phyloP scores from a whole-genome alignment of 64 coral and sea anemone species.

The Porites lutea region DNA sequence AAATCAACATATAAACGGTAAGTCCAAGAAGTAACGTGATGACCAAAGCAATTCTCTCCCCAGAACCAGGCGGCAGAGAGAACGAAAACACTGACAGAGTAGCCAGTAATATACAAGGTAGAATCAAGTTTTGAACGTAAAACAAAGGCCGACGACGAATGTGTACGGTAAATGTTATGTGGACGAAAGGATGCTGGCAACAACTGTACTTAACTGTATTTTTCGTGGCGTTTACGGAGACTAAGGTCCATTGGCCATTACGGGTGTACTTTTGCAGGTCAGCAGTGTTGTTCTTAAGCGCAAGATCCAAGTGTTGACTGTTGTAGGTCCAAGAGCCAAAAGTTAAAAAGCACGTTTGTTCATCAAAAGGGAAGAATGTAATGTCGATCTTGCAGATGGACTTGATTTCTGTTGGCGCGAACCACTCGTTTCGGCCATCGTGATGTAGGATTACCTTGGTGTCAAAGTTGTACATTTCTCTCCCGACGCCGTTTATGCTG shows the following conservation, averaged over 20 bases:
- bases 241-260: slow-evolving; percentile 88
- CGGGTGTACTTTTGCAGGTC: slow-evolving; percentile 78
- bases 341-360: slow-evolving; percentile 52
- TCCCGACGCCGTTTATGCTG: slow-evolving; percentile 47
- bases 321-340: slow-evolving; percentile 80
- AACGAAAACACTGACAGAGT: slow-evolving; percentile 66
- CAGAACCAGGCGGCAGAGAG: slow-evolving; percentile 64
- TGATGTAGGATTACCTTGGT: slow-evolving; percentile 50
- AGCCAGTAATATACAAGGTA: slow-evolving; percentile 68
- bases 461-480: slow-evolving; percentile 69
- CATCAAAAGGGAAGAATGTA: slow-evolving; percentile 76
- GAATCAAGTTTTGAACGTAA: slow-evolving; percentile 59
- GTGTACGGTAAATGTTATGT: slow-evolving; percentile 80
- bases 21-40: slow-evolving; percentile 68
- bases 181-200: slow-evolving; percentile 75
- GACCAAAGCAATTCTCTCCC: slow-evolving; percentile 70
- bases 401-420: slow-evolving; percentile 62
- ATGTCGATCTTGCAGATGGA: slow-evolving; percentile 81
- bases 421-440: slow-evolving; percentile 70
- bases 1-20: slow-evolving; percentile 82
- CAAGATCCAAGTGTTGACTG: slow-evolving; percentile 62
- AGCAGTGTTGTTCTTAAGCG: slow-evolving; percentile 42
- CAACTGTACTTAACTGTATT: slow-evolving; percentile 76
- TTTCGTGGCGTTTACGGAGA: slow-evolving; percentile 39
- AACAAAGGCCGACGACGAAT: slow-evolving; percentile 65